Percentiles rank a stretch among this genome's conserved stretches.
Evolutionary conservation across 2,797 vertebrate genomes (phyloP).

Genomic region (Trachops cirrhosus): DNA sequence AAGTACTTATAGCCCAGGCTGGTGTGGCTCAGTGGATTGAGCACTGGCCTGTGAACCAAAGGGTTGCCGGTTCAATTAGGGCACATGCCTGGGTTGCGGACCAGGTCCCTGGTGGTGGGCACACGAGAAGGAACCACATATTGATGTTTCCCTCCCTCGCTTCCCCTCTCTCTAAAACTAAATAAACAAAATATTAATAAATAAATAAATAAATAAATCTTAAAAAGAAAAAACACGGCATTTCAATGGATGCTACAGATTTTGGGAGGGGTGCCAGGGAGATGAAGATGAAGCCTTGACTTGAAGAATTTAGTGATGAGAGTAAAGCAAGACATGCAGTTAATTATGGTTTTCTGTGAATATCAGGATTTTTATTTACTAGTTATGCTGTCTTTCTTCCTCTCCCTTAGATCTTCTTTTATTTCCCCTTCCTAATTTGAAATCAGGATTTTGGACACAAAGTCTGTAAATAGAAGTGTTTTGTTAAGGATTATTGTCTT

Average conservation of each 20-base stretch:
- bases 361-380: background rate
- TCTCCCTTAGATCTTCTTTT: background rate
- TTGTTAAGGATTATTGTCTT: background rate
- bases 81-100: no score
- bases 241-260: background rate
- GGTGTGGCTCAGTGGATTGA: no score
- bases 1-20: background rate
- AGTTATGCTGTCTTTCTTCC: background rate
- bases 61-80: no score
- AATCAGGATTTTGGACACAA: background rate
- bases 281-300: background rate
- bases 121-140: no score
- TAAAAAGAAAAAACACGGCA: background rate
- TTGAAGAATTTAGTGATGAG: background rate
- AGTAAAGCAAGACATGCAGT: background rate
- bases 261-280: rapidly evolving
- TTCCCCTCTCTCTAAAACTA: no score
- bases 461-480: background rate
- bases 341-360: background rate
- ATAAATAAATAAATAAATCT: no score
- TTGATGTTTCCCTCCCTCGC: no score
- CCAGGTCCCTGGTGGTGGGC: no score
- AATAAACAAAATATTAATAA: no score
- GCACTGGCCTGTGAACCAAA: no score
- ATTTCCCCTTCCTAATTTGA: background rate